Conservation (phyloP, 2,797 vertebrate species). For the Micrastur ruficollis region DNA sequence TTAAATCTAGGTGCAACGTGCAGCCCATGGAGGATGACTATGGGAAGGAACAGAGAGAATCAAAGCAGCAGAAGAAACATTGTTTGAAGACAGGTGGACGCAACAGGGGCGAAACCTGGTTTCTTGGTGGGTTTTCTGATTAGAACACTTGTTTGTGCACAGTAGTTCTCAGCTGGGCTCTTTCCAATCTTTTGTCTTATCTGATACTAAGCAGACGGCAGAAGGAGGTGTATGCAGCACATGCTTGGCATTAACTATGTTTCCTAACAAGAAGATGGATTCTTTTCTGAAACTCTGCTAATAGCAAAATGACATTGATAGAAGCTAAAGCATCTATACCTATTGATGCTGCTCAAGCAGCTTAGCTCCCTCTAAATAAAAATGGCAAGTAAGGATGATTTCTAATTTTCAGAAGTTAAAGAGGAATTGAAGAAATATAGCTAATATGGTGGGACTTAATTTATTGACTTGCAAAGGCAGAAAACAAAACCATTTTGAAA, state of each 20-base stretch:
- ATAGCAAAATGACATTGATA: neutral
- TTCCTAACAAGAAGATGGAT: neutral
- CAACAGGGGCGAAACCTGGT: neutral
- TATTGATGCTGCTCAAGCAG: neutral
- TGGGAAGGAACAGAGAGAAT: neutral
- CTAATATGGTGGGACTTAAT: neutral
- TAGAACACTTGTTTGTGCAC: neutral
- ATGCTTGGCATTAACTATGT: neutral
- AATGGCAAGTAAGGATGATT: neutral
- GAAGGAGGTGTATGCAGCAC: neutral
- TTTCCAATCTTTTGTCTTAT: neutral
- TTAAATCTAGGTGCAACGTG: neutral
- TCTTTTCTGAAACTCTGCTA: neutral
- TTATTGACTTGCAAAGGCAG: neutral
- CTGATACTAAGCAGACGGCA: neutral
- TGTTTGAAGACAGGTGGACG: neutral
- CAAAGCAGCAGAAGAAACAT: neutral
- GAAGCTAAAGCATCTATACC: neutral
- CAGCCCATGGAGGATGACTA: neutral
- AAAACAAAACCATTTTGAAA: neutral
- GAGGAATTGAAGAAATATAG: neutral
- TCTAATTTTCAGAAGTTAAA: neutral
- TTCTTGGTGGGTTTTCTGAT: neutral
- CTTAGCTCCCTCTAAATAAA: neutral
- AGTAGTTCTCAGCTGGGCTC: neutral